Evolutionary conservation across 2,797 vertebrate genomes (phyloP), one percentile per base, ranked within the genome.

Genomic region (Gallirallus australis): DNA sequence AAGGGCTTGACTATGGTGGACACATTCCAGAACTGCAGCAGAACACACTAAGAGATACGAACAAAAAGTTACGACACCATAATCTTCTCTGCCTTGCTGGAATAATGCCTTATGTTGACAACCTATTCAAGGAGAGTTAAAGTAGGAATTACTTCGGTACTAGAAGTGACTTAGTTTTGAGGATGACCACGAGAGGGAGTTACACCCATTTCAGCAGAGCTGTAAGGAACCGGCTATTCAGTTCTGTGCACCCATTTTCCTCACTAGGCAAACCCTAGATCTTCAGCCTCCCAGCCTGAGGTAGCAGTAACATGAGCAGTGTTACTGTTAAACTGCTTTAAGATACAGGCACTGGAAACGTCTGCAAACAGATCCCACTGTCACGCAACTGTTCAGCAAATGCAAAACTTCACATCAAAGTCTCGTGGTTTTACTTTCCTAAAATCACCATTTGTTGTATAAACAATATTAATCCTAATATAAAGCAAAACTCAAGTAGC

Each of bases 381-480:
- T 42, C 57, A 56, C 1, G 31, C 61, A 81, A 57, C 33, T 90
- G 40, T 65, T 88, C 9, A 86, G 78, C 47, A 64, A 2, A 70
- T 14, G 24, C 56, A 69, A 33, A 91, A 75, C n/a, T 79, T 82
- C 30, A 82, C 33, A 86, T 40, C 82, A 88, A 45, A 45, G 68
- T 21, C 56, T 54, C 3, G 15, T 8, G 52, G 17, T 33, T 75
- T 86, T 52, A 59, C 66, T 42, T 86, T 52, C 47, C 19, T 47
- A 87, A 77, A 79, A 52, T 40, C 64, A 82, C 15, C 6, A 35
- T 42, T 71, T 85, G 52, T 82, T 84, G 30, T 40, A 70, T n/a
- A 92, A 94, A 93, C 56, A 84, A 64, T 82, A 72, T 6, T 45
- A 96, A 78, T 50, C 27, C 24, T 72, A 94, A 76, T 37, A 70